Evolutionary conservation across 2,113 vertebrate genomes (phyloP).

Genomic region (Tragelaphus scriptus): DNA sequence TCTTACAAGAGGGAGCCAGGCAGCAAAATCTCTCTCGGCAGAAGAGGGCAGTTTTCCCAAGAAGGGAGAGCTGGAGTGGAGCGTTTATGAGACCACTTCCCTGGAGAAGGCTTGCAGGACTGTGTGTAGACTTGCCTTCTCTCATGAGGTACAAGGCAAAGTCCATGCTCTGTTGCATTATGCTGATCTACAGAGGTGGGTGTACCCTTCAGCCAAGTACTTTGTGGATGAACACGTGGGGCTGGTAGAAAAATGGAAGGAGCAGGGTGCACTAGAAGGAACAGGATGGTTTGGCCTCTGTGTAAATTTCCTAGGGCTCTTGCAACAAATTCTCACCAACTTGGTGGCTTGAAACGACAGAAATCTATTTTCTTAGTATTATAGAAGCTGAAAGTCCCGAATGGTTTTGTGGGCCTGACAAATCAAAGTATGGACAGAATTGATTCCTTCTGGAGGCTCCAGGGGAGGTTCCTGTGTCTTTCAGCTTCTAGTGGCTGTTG

Average conservation of each 20-base stretch:
- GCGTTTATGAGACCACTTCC: not conserved
- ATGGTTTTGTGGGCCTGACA: not conserved
- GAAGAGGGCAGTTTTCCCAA: not conserved
- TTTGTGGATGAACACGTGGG: not conserved
- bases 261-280: not conserved
- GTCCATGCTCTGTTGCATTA: not conserved
- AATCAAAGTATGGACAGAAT: not conserved
- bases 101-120: not conserved
- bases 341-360: not conserved
- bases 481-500: not conserved
- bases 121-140: not conserved
- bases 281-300: not conserved
- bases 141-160: not conserved
- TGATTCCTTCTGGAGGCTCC: not conserved
- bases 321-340: not conserved
- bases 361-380: not conserved
- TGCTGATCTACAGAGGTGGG: not conserved
- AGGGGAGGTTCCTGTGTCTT: not conserved
- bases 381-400: not conserved
- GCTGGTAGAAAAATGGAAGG: not conserved
- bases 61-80: not conserved
- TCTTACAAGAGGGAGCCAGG: no score
- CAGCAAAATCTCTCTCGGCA: not conserved
- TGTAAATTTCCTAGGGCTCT: not conserved
- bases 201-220: not conserved